Conservation (phyloP, 2,113 vertebrate genomes). For the Nycticebus coucang region DNA sequence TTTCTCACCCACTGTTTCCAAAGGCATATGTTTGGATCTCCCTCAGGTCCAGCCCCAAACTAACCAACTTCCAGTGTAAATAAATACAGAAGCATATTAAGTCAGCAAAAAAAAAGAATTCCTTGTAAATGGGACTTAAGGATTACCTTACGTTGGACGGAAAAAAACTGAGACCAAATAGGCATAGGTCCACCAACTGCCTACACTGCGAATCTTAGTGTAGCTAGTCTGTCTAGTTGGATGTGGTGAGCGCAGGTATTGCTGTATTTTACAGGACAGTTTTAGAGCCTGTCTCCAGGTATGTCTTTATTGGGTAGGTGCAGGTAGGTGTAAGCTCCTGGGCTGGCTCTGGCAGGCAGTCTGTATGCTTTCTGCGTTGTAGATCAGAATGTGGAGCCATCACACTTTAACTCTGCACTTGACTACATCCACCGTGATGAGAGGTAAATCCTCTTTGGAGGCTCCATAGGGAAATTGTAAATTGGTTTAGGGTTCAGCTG, state of each 20-base stretch:
- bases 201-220: neutral
- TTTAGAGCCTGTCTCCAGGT: neutral
- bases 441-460: constrained; percentile 2
- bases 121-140: neutral
- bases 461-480: neutral
- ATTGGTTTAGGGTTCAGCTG: neutral
- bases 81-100: neutral
- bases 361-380: neutral
- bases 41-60: neutral
- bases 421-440: neutral
- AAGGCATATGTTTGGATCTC: neutral
- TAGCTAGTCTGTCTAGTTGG: neutral
- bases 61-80: neutral
- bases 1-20: neutral
- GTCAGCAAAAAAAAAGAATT: neutral
- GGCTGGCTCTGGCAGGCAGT: neutral
- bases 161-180: no score
- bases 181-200: neutral
- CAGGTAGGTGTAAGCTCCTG: neutral
- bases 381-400: neutral
- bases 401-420: neutral
- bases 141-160: neutral
- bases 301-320: neutral
- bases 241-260: neutral
- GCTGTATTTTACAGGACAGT: neutral